These are phyloP conservation scores for Myotis vivesi DNA, from an alignment of 2,797 vertebrate genomes.

Conservation along the genomic window DNA sequence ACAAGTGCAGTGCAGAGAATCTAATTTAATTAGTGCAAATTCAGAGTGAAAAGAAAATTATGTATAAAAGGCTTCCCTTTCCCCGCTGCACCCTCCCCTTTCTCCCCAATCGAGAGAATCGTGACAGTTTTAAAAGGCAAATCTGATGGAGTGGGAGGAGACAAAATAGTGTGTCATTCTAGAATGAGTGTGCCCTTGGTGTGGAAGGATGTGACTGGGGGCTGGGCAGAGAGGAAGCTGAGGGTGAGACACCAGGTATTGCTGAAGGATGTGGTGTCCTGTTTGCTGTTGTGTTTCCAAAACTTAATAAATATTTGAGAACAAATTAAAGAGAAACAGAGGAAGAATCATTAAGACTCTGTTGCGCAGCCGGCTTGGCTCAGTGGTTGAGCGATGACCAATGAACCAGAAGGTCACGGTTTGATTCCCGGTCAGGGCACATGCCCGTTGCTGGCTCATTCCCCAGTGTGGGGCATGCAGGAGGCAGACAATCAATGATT, in stretches of 20 bases:
- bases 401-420: too few species aligned
- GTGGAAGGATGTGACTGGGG: not conserved
- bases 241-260: not conserved
- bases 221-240: not conserved
- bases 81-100: fast-evolving
- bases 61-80: not conserved
- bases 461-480: too few species aligned
- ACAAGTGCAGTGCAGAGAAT: not conserved
- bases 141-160: too few species aligned
- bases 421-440: too few species aligned
- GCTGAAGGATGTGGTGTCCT: not conserved
- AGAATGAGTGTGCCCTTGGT: fast-evolving
- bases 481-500: too few species aligned
- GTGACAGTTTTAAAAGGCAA: not conserved
- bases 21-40: slow-evolving; percentile 50
- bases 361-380: too few species aligned
- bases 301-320: not conserved
- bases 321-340: not conserved
- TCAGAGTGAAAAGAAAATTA: slow-evolving; percentile 29
- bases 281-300: not conserved
- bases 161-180: not conserved
- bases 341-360: not conserved
- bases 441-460: too few species aligned
- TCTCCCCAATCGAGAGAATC: not conserved
- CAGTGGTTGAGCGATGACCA: too few species aligned